Evolutionary conservation across 1,140 invertebrate species (phyloP), one percentile per base, ranked within the genome.

Genomic region (Zaprionus ornatus): DNA sequence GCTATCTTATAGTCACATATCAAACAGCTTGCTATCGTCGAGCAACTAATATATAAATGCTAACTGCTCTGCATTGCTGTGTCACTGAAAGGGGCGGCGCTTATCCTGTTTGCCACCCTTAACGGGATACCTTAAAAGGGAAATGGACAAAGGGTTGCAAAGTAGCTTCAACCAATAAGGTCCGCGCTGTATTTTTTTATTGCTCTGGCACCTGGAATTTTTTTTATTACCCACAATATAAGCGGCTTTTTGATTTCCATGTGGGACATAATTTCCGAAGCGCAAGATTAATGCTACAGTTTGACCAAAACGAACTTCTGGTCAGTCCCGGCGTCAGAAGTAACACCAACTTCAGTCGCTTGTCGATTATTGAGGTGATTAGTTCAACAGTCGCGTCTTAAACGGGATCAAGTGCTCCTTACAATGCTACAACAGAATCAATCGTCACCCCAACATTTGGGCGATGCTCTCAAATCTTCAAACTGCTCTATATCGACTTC

Each of bases 331-430:
- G 13, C 40, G 42, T 68, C 80, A 80, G 80, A 88, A 87, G 84
- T 87, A 59, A 74, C 45, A 62, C n/a, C 19, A 65, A 55, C 32
- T 63, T 90, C 78, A 87, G 84, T 87, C 74, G 70, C 74, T 88
- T 59, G 57, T 35, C 71, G 80, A 87, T 79, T 80, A 80, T 29
- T 42, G 74, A 80, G 77, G 77, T 75, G 83, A 88, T 88, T 75
- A 88, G 83, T 87, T 54, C 57, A 45, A 45, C 40, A 45, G 25
- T 21, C 32, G 35, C 21, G 55, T 25, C 35, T 19, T 35, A 23
- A 57, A 59, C 12, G 54, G 29, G 66, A 62, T 72, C 73, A 66
- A 56, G 48, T 57, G 12, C 35, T 40, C n/a, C 19, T n/a, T 21
- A 45, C 74, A 55, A 77, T 76, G 77, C 45, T 64, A 17, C 76